Percentiles rank a stretch among this genome's conserved stretches.
These are phyloP conservation scores for Argynnis bischoffii DNA, from an alignment of 2,888 invertebrate genomes.

Conservation along the genomic window DNA sequence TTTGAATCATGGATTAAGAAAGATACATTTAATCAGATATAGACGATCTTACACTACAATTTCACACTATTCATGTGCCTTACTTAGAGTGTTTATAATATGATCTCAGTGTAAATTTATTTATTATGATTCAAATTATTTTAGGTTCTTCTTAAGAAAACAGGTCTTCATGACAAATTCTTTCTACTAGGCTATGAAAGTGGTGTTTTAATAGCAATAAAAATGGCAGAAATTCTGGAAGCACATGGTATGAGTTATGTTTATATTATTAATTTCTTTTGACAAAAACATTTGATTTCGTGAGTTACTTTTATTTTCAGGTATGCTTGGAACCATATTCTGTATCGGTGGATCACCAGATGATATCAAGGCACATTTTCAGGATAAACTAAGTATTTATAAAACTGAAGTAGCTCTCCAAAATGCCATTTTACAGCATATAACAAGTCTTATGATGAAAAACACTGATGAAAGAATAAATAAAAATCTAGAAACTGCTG, in stretches of 20 bases:
- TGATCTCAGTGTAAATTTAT: too few relatives aligned
- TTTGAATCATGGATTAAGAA: not conserved
- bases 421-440: constrained; percentile 45
- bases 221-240: constrained; percentile 60
- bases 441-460: constrained; percentile 45
- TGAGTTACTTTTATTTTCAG: constrained; percentile 42
- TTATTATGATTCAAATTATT: constrained; percentile 1
- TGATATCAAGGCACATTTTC: constrained; percentile 44
- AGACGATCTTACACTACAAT: too few relatives aligned
- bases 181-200: constrained; percentile 60
- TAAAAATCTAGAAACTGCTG: constrained; percentile 13
- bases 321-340: constrained; percentile 55
- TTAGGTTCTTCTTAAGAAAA: constrained; percentile 51
- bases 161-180: constrained; percentile 47
- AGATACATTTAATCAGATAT: too few relatives aligned
- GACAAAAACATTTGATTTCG: not conserved
- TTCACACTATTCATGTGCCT: too few relatives aligned
- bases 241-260: constrained; percentile 48
- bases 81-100: too few relatives aligned
- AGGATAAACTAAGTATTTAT: constrained; percentile 41
- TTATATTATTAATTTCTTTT: not conserved
- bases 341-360: constrained; percentile 57
- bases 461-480: constrained; percentile 37
- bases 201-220: constrained; percentile 56
- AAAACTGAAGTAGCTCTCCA: constrained; percentile 45